Conservation (phyloP, 2,888 invertebrate genomes). For the Hylaea fasciaria region DNA sequence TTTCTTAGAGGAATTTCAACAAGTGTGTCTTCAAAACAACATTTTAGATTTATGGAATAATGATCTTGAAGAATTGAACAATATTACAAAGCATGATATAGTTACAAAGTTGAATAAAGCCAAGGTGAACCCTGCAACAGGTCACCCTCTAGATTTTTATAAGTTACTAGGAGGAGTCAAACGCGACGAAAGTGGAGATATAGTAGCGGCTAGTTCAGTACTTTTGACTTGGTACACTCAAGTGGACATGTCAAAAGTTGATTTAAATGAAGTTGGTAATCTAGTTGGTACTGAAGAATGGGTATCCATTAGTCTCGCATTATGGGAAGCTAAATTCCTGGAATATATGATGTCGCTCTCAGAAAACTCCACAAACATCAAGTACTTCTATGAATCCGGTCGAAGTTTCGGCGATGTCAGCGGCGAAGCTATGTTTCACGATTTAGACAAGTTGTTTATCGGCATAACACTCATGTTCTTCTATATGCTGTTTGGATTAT, state of each 20-base stretch:
- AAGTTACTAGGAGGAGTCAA: constrained; percentile 86
- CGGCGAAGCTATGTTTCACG: constrained; percentile 88
- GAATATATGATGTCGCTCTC: constrained; percentile 68
- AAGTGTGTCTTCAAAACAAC: constrained; percentile 86
- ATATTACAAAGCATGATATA: constrained; percentile 86
- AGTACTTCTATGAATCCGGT: constrained; percentile 85
- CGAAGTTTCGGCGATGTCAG: constrained; percentile 92
- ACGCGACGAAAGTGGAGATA: constrained; percentile 84
- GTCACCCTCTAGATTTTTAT: constrained; percentile 87
- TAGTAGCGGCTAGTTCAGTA: constrained; percentile 87
- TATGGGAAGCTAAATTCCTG: constrained; percentile 87
- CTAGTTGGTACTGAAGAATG: constrained; percentile 90
- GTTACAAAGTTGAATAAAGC: constrained; percentile 85
- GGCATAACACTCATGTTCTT: constrained; percentile 90
- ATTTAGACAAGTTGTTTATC: constrained; percentile 87
- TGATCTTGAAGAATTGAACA: constrained; percentile 78
- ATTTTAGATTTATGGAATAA: constrained; percentile 90
- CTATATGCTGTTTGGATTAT: constrained; percentile 89
- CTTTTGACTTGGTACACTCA: constrained; percentile 87
- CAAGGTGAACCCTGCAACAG: constrained; percentile 86
- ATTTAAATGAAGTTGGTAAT: constrained; percentile 88
- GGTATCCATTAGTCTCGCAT: constrained; percentile 85
- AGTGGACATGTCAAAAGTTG: constrained; percentile 88
- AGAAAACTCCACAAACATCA: constrained; percentile 61
- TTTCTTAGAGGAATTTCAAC: constrained; percentile 85